Evolutionary conservation across 2,797 vertebrate genomes (phyloP).

Genomic region (Clamator glandarius): DNA sequence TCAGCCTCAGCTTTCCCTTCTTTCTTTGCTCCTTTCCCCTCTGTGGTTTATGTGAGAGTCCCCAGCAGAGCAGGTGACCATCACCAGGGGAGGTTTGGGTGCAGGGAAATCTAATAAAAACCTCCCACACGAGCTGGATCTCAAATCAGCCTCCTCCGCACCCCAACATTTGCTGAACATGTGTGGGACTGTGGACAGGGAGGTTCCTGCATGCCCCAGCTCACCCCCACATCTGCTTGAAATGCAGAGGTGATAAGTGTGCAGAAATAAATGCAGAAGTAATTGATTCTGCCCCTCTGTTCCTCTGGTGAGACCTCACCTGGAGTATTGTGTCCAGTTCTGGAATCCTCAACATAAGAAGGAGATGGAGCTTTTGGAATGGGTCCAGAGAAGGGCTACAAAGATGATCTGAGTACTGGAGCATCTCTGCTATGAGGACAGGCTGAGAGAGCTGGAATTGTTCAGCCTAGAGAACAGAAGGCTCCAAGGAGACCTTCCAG

Average conservation of each 20-base stretch:
- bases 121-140: background rate
- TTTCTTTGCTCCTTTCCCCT: background rate
- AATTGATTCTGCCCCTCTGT: no score
- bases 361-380: no score
- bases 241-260: background rate
- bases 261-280: background rate
- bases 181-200: rapidly evolving
- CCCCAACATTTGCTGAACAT: background rate
- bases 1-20: background rate
- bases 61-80: background rate
- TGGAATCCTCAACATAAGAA: no score
- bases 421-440: no score
- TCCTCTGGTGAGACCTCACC: no score
- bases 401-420: no score
- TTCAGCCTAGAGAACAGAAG: no score
- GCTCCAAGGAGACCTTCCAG: no score
- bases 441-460: no score
- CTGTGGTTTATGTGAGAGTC: background rate
- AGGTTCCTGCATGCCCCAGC: background rate
- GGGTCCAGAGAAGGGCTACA: no score
- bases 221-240: background rate
- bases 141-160: background rate
- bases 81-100: background rate
- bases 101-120: background rate
- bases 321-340: no score